Evolutionary conservation across 2,888 invertebrate species (phyloP).

Genomic region (Drosophila prostipennis): DNA sequence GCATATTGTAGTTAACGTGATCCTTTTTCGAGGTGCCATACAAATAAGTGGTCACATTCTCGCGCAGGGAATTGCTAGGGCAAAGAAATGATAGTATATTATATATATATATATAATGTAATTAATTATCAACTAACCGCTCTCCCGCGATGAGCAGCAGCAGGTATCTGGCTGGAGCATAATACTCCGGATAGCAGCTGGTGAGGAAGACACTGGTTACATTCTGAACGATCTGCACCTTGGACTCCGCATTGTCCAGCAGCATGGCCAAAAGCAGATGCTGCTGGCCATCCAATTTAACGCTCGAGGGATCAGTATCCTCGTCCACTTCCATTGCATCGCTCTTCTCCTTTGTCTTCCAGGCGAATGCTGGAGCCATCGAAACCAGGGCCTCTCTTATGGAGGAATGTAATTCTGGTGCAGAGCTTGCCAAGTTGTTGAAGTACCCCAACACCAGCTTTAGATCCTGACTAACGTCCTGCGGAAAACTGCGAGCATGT

Average conservation of each 20-base stretch:
- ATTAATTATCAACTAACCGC: constrained; percentile 85
- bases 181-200: constrained; percentile 91
- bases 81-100: not conserved
- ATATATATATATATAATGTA: no score
- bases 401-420: constrained; percentile 86
- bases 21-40: constrained; percentile 88
- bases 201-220: constrained; percentile 93
- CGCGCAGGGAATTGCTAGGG: constrained; percentile 81
- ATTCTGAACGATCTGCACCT: constrained; percentile 91
- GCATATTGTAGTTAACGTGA: constrained; percentile 84
- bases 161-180: constrained; percentile 92
- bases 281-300: constrained; percentile 83
- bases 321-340: constrained; percentile 68
- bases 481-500: constrained; percentile 85
- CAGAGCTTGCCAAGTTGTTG: constrained; percentile 80
- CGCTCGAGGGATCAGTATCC: constrained; percentile 47
- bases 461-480: constrained; percentile 88
- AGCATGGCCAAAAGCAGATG: constrained; percentile 87
- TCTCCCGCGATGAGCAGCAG: constrained; percentile 93
- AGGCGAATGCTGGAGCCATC: constrained; percentile 88
- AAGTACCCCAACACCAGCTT: constrained; percentile 83
- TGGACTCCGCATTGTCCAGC: constrained; percentile 90
- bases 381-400: constrained; percentile 89
- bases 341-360: constrained; percentile 70
- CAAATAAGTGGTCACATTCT: constrained; percentile 84